Conservation (phyloP, 1,140 invertebrate genomes). For the Campodea augens region DNA sequence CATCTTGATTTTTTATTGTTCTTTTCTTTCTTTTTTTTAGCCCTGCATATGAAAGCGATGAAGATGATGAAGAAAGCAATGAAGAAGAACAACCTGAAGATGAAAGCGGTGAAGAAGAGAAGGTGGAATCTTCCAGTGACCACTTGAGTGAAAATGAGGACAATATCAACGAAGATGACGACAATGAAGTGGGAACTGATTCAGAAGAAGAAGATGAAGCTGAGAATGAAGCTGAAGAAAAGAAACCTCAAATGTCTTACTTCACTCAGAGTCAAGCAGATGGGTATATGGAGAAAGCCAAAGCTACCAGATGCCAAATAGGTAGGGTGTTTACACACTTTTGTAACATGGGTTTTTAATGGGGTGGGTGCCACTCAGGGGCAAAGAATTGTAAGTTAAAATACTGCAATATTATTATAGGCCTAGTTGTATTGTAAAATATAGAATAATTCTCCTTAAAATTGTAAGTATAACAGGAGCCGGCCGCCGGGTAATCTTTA, state of each 20-base stretch:
- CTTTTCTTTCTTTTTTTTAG: too few species aligned
- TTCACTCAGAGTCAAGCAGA: too few species aligned
- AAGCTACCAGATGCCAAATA: slow-evolving; percentile 53
- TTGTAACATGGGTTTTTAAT: not conserved
- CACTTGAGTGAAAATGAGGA: too few species aligned
- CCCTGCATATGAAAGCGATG: slow-evolving; percentile 13
- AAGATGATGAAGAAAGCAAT: slow-evolving; percentile 10
- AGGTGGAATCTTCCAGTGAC: not conserved
- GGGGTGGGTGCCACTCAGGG: too few species aligned
- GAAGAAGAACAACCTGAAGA: slow-evolving; percentile 17
- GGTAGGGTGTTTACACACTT: slow-evolving; percentile 15
- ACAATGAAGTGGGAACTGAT: too few species aligned
- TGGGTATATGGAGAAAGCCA: slow-evolving; percentile 56
- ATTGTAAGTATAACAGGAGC: too few species aligned
- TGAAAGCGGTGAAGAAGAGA: not conserved
- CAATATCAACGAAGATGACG: too few species aligned
- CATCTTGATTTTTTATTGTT: too few species aligned
- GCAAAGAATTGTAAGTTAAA: not conserved
- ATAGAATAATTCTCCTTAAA: too few species aligned
- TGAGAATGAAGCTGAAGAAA: too few species aligned
- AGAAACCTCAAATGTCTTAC: too few species aligned
- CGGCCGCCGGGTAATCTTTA: not conserved
- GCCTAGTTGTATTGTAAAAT: not conserved
- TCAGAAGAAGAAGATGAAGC: too few species aligned
- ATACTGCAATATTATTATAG: not conserved